Evolutionary conservation across 2,797 vertebrate species (phyloP).

Genomic region (Capromys pilorides): DNA sequence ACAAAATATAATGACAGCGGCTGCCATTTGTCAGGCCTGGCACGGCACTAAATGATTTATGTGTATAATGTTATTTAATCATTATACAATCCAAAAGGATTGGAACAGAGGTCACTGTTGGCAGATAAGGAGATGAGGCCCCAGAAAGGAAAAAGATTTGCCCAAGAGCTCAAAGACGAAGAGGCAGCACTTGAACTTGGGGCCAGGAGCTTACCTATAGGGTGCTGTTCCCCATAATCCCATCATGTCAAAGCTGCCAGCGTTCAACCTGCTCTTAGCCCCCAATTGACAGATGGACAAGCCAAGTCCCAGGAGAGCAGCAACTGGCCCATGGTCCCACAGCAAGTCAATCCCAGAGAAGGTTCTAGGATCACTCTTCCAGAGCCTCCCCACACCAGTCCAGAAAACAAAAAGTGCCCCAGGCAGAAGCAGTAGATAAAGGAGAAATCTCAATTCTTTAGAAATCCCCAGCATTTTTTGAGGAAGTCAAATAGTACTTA

Average conservation of each 20-base stretch:
- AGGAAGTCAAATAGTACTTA: not conserved
- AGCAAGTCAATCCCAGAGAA: not conserved
- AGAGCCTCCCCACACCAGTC: not conserved
- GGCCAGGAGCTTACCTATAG: not conserved
- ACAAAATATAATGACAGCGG: slow-evolving; percentile 1
- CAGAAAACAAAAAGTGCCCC: slow-evolving; percentile 15
- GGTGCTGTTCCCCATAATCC: not conserved
- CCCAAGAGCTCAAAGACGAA: not conserved
- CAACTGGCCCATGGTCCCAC: not conserved
- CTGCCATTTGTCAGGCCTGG: slow-evolving; percentile 32
- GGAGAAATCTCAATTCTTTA: slow-evolving; percentile 4
- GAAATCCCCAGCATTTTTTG: slow-evolving; percentile 54
- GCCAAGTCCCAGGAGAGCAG: not conserved
- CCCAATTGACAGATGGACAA: slow-evolving; percentile 12
- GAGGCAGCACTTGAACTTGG: not conserved
- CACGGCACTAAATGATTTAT: slow-evolving; percentile 14
- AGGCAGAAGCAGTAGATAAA: not conserved
- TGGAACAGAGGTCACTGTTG: not conserved
- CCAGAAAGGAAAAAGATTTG: slow-evolving; percentile 23
- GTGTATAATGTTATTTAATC: slow-evolving; percentile 54
- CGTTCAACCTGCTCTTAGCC: not conserved
- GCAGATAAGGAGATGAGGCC: not conserved
- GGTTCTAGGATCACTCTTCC: not conserved
- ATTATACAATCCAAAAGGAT: not conserved
- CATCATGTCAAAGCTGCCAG: not conserved